These are phyloP conservation scores for Allochrocebus solatus DNA, from an alignment of 2,797 vertebrate genomes.

Conservation along the genomic window DNA sequence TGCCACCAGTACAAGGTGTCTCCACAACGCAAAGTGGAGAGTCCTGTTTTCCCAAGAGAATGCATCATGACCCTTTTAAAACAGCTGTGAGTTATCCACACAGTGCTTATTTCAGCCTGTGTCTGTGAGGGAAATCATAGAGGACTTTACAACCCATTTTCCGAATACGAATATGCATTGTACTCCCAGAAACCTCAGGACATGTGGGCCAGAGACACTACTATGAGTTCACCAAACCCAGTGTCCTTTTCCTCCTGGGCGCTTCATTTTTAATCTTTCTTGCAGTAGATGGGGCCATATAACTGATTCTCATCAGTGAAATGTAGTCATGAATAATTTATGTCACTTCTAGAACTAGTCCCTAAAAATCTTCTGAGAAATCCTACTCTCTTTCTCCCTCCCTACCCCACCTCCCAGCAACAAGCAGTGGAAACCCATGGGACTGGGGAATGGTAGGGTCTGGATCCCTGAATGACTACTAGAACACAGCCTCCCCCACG, in stretches of 20 bases:
- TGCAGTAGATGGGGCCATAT: not conserved
- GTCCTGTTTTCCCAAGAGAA: not conserved
- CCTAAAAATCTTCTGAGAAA: not conserved
- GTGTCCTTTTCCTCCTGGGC: not conserved
- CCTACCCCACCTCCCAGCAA: not conserved
- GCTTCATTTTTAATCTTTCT: not conserved
- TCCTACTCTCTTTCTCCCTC: not conserved
- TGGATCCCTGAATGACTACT: not conserved
- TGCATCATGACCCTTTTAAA: not conserved
- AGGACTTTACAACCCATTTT: not conserved
- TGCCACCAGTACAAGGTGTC: not conserved
- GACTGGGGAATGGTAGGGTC: not conserved
- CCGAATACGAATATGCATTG: not conserved
- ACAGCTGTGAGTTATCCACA: too few relatives aligned
- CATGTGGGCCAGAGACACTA: not conserved
- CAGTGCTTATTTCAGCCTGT: not conserved
- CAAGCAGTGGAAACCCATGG: not conserved
- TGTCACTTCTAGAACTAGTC: not conserved
- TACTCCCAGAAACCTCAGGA: not conserved
- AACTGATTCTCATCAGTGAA: not conserved
- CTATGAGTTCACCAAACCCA: not conserved
- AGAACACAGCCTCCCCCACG: not conserved
- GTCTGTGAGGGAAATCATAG: not conserved
- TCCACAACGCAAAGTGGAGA: not conserved
- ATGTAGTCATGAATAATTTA: not conserved